phyloP scores from a whole-genome alignment of 2,888 invertebrate genomes.

The Pollenia labialis region DNA sequence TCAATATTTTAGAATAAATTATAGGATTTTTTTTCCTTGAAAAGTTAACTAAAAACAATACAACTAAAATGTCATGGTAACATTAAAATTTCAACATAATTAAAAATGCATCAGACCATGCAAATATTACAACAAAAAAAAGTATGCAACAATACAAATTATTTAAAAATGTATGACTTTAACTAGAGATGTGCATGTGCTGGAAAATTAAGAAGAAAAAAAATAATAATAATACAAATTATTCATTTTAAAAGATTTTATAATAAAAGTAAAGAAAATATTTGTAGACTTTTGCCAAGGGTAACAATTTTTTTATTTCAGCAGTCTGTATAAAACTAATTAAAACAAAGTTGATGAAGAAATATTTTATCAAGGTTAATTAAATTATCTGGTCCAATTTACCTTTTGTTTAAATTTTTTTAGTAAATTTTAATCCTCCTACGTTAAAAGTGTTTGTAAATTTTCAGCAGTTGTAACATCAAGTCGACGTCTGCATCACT shows the following conservation, averaged over 20 bases:
- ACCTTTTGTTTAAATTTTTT: too few relatives aligned
- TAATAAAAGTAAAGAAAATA: background rate
- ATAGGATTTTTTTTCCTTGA: too few relatives aligned
- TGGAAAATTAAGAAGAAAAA: conserved; percentile 26
- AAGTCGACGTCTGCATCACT: too few relatives aligned
- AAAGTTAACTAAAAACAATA: background rate
- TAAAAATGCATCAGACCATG: conserved; percentile 65
- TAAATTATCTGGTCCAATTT: too few relatives aligned
- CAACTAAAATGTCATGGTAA: conserved; percentile 30
- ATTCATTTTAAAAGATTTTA: background rate
- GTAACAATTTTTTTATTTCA: too few relatives aligned
- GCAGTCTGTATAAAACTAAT: too few relatives aligned
- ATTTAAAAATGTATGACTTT: conserved; percentile 6
- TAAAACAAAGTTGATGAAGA: too few relatives aligned
- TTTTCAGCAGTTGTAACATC: too few relatives aligned
- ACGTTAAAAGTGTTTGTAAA: too few relatives aligned
- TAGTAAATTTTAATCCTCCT: too few relatives aligned
- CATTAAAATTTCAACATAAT: conserved; percentile 55
- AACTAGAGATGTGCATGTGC: conserved; percentile 18
- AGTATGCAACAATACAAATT: background rate
- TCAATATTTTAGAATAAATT: background rate
- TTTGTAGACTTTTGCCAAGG: background rate
- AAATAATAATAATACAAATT: background rate
- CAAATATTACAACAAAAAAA: background rate
- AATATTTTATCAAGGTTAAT: too few relatives aligned